A percentile compares a stretch with the other conserved stretches of the same genome.
phyloP scores from a whole-genome alignment of 1,140 invertebrate genomes.

The Temnothorax longispinosus region DNA sequence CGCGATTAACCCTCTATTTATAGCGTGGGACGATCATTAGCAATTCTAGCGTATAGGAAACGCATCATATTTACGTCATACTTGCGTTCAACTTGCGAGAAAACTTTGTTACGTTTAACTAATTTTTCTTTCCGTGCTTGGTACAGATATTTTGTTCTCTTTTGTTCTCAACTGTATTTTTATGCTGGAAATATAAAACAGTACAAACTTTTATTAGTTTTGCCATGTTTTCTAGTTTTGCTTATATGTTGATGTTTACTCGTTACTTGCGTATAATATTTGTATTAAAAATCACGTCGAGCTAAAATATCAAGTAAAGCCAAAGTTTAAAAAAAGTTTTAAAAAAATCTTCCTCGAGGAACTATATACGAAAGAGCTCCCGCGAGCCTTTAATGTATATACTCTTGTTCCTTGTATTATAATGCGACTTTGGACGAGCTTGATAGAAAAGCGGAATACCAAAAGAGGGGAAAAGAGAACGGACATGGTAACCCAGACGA shows the following conservation, averaged over 20 bases:
- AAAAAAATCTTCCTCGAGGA: background rate
- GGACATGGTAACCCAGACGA: background rate
- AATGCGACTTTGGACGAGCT: background rate
- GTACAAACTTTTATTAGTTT: background rate
- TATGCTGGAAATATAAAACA: background rate
- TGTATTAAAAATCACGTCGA: background rate
- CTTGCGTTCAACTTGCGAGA: background rate
- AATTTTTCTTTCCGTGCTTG: background rate
- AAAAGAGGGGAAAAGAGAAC: background rate
- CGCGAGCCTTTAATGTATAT: background rate
- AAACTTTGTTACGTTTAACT: background rate
- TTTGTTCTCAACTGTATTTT: background rate
- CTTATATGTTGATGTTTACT: background rate
- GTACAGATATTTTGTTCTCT: background rate
- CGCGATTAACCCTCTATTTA: constrained; percentile 7
- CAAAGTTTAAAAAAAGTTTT: background rate
- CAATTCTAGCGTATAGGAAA: background rate
- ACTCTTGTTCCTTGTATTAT: background rate
- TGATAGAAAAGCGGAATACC: constrained; percentile 14
- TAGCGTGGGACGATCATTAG: background rate
- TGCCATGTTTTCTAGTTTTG: background rate
- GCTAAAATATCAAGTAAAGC: background rate
- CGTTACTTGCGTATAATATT: background rate
- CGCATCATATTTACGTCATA: background rate
- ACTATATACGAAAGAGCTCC: background rate